Evolutionary conservation across 2,797 vertebrate species (phyloP).

Genomic region (Fratercula arctica): DNA sequence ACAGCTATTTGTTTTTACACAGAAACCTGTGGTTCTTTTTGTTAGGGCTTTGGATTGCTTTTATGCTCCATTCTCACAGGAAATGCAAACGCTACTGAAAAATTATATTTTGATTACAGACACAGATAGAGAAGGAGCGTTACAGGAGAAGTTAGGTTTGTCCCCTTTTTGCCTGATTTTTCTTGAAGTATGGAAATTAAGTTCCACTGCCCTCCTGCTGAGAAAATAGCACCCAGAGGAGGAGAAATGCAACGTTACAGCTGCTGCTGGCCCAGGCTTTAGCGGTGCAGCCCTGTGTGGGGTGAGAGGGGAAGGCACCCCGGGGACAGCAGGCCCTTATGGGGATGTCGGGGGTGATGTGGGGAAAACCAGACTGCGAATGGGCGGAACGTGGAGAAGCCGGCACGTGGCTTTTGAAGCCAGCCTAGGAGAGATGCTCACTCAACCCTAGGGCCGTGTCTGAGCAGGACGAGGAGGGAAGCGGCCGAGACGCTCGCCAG

Average conservation of each 20-base stretch:
- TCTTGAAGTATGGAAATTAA: background rate
- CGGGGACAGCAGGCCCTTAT: background rate
- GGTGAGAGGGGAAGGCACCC: background rate
- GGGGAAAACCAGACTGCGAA: background rate
- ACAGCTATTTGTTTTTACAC: constrained; percentile 27
- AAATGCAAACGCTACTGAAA: constrained; percentile 18
- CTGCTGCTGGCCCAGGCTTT: rapidly evolving
- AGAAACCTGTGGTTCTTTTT: background rate
- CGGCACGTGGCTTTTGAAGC: rapidly evolving
- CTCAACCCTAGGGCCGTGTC: background rate
- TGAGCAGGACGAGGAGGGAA: background rate
- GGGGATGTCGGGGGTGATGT: background rate
- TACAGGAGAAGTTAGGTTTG: background rate
- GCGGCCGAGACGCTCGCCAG: rapidly evolving
- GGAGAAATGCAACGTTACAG: background rate
- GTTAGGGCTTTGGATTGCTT: constrained; percentile 2
- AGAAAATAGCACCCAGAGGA: background rate
- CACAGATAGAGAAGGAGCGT: background rate
- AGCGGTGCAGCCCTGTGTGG: background rate
- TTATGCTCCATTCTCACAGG: background rate
- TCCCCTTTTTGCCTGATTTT: background rate
- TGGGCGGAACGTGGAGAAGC: background rate
- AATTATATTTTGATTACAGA: background rate
- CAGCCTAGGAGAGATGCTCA: background rate
- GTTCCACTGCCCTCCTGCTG: background rate